These are phyloP conservation scores for Volucella zonaria DNA, from an alignment of 2,888 invertebrate species.

Conservation along the genomic window DNA sequence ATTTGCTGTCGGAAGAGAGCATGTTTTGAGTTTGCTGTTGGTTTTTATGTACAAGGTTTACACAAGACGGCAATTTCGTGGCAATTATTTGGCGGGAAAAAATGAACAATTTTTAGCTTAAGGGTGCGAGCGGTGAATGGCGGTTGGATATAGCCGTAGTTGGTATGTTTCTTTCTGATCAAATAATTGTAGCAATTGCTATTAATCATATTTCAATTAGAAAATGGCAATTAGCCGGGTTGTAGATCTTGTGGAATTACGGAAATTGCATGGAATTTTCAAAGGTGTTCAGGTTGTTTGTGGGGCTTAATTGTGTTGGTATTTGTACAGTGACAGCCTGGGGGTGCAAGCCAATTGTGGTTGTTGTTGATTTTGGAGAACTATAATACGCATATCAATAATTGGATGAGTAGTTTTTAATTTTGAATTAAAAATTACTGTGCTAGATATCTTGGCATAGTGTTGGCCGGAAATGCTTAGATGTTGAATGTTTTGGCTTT, in stretches of 20 bases:
- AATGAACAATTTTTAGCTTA: conserved; percentile 28
- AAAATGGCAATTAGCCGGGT: conserved; percentile 35
- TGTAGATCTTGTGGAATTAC: conserved; percentile 32
- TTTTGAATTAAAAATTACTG: no score
- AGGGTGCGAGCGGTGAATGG: conserved; percentile 6
- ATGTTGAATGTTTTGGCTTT: no score
- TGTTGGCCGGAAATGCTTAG: no score
- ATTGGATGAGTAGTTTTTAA: no score
- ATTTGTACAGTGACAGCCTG: no score
- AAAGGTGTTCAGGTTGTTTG: conserved; percentile 16
- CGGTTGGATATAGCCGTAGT: background rate
- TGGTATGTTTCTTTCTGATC: no score
- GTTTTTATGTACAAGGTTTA: background rate
- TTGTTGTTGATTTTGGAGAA: no score
- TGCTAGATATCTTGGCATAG: no score
- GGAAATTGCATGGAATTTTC: conserved; percentile 36
- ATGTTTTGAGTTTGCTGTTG: background rate
- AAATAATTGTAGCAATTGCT: conserved; percentile 31
- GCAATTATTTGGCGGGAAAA: conserved; percentile 34
- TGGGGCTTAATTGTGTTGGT: conserved; percentile 37
- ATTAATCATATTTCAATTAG: conserved; percentile 52
- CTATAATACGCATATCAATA: no score
- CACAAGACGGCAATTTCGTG: conserved; percentile 34
- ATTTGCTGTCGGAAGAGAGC: no score
- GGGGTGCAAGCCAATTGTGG: no score